phyloP scores from a whole-genome alignment of 2,113 vertebrate species.

The Calidris pugnax region DNA sequence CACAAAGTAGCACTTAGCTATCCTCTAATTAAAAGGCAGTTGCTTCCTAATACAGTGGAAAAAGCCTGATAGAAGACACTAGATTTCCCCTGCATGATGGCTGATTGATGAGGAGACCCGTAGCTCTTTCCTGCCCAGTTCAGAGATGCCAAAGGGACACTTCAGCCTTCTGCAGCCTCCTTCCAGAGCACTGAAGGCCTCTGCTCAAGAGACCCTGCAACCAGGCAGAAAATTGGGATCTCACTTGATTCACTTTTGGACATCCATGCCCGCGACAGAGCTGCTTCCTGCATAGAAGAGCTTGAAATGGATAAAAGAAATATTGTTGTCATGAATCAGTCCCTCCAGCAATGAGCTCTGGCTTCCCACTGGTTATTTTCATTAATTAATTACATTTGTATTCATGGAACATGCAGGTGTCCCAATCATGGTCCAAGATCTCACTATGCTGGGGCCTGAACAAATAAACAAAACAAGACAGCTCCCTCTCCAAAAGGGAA shows the following conservation, averaged over 20 bases:
- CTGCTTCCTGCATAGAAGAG: background rate
- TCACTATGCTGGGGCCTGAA: background rate
- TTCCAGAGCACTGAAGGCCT: background rate
- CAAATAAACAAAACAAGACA: background rate
- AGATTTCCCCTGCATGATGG: background rate
- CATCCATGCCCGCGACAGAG: background rate
- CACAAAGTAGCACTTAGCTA: conserved; percentile 25
- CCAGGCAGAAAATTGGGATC: background rate
- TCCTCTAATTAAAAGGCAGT: conserved; percentile 58
- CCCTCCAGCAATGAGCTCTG: background rate
- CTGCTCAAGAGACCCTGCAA: background rate
- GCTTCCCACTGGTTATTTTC: background rate
- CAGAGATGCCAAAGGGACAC: background rate
- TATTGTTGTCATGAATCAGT: background rate
- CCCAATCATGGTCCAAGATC: background rate
- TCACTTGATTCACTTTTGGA: background rate
- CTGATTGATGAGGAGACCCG: background rate
- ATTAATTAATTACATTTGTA: conserved; percentile 25
- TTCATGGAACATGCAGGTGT: background rate
- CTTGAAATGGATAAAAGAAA: conserved; percentile 5
- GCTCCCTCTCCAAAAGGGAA: background rate
- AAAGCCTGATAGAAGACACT: background rate
- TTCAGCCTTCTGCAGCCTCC: background rate
- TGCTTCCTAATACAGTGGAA: background rate
- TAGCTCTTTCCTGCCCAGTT: background rate